Evolutionary conservation across 2,113 vertebrate genomes (phyloP).

Genomic region (Octodon degus): DNA sequence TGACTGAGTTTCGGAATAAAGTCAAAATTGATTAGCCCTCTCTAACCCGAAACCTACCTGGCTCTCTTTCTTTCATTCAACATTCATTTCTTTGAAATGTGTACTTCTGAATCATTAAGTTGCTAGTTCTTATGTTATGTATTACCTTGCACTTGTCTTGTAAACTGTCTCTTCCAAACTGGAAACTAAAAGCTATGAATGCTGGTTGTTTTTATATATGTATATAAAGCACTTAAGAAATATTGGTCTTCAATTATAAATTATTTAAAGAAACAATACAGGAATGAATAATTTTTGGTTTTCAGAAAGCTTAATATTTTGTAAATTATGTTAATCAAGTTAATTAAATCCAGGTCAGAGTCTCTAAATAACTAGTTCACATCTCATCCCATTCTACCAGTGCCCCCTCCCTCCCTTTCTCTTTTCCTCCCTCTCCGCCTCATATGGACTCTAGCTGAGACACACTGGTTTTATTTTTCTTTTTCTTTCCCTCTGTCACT

Average conservation of each 20-base stretch:
- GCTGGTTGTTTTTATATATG: too few relatives aligned
- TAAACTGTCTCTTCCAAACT: background rate
- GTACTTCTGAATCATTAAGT: background rate
- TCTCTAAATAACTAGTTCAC: conserved; percentile 3
- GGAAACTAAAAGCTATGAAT: background rate
- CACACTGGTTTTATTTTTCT: background rate
- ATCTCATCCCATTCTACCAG: background rate
- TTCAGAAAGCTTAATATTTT: conserved; percentile 19
- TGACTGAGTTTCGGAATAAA: background rate
- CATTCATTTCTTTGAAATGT: background rate
- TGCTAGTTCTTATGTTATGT: background rate
- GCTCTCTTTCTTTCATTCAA: background rate
- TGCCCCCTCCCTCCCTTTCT: background rate
- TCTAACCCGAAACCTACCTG: too few relatives aligned
- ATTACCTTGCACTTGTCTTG: background rate
- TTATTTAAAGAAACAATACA: background rate
- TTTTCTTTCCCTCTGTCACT: background rate
- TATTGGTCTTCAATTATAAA: background rate
- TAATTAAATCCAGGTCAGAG: conserved; percentile 2
- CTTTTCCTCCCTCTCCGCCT: background rate
- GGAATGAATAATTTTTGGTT: background rate
- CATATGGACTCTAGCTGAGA: background rate
- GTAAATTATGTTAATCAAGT: background rate
- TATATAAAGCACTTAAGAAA: too few relatives aligned
- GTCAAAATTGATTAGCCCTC: background rate